Conservation (phyloP, 2,888 invertebrate genomes). For the Axea sp. region DNA sequence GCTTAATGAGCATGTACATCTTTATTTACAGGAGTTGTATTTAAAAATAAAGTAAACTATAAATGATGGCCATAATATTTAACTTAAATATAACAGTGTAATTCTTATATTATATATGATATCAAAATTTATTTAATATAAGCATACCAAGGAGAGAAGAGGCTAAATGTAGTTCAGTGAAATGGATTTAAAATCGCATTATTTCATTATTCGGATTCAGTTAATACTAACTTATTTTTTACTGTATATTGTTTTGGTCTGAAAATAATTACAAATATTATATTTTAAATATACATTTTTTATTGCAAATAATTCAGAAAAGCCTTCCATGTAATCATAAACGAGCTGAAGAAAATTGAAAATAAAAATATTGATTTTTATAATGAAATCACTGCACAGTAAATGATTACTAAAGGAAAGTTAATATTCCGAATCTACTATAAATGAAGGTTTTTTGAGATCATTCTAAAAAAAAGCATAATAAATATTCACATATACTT, state of each 20-base stretch:
- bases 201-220: constrained; percentile 3
- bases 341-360: too few species aligned
- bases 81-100: constrained; percentile 39
- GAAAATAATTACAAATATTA: too few species aligned
- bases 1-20: constrained; percentile 73
- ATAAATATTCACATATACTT: constrained; percentile 21
- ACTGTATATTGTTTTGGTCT: too few species aligned
- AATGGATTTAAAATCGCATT: neutral
- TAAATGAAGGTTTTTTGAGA: constrained; percentile 22
- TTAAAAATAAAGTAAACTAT: constrained; percentile 49
- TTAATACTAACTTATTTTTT: too few species aligned
- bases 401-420: constrained; percentile 15
- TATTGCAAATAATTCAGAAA: too few species aligned
- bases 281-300: too few species aligned
- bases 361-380: too few species aligned
- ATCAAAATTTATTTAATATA: constrained; percentile 52
- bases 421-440: constrained; percentile 15
- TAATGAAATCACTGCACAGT: constrained; percentile 11
- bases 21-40: constrained; percentile 64
- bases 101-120: too few species aligned
- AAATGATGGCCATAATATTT: constrained; percentile 34
- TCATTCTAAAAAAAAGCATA: constrained; percentile 10
- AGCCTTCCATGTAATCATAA: too few species aligned
- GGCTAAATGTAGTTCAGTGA: constrained; percentile 8
- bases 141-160: constrained; percentile 45